Percentiles rank a stretch among this genome's conserved stretches.
Conservation (phyloP, 2,888 invertebrate species). For the Agrenia bidenticulata region DNA sequence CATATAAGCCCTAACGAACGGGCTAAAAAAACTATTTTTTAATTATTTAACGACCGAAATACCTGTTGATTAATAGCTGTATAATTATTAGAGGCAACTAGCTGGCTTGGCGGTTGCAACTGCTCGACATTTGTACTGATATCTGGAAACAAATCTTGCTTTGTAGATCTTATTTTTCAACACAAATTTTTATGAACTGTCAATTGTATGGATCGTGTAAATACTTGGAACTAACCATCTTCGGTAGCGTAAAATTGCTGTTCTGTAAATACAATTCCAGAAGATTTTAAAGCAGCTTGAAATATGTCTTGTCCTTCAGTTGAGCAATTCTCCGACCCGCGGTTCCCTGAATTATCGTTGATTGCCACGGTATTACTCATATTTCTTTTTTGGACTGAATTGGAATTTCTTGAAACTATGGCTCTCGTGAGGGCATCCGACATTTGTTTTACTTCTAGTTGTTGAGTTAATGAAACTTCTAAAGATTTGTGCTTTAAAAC, state of each 20-base stretch:
- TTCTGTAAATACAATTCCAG: conserved; percentile 33
- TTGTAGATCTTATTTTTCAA: no score
- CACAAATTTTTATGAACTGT: no score
- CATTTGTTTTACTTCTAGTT: conserved; percentile 2
- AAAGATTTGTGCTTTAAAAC: not conserved
- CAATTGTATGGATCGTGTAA: no score
- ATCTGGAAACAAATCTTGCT: no score
- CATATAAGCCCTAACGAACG: no score
- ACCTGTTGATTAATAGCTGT: no score
- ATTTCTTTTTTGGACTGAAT: not conserved
- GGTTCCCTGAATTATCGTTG: not conserved
- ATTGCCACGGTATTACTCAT: not conserved
- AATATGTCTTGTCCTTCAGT: conserved; percentile 31
- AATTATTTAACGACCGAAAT: no score
- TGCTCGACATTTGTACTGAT: no score
- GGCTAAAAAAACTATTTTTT: no score
- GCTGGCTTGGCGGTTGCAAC: no score
- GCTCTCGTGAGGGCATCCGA: conserved; percentile 7
- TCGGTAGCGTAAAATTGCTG: conserved; percentile 10
- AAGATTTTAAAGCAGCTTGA: conserved; percentile 35
- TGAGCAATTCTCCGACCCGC: not conserved
- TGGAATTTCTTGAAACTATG: not conserved
- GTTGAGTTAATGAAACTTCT: not conserved
- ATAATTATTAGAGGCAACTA: no score
- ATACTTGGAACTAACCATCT: not conserved